Percentiles rank a stretch among this genome's conserved stretches.
Evolutionary conservation across 2,113 vertebrate species (phyloP).

Genomic region (Oryzias woworae): DNA sequence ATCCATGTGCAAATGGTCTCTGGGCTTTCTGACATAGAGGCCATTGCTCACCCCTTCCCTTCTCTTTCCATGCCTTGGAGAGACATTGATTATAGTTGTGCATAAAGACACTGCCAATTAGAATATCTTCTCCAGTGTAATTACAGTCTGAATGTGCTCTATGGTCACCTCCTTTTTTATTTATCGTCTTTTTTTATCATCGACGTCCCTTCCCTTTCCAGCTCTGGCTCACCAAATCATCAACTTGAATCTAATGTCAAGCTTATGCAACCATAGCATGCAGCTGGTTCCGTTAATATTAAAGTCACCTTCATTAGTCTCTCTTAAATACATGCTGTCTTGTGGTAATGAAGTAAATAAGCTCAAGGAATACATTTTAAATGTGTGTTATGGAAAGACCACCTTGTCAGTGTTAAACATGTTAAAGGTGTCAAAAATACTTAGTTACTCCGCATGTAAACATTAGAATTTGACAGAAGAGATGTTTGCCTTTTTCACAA

Average conservation of each 20-base stretch:
- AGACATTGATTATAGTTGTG: conserved; percentile 74
- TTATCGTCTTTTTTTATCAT: conserved; percentile 9
- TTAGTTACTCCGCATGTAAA: conserved; percentile 1
- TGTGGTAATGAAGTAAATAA: conserved; percentile 11
- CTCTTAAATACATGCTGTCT: conserved; percentile 8
- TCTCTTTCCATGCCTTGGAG: conserved; percentile 62
- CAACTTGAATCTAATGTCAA: conserved; percentile 17
- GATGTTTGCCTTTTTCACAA: conserved; percentile 45
- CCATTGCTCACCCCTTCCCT: conserved; percentile 44
- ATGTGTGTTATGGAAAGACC: neutral
- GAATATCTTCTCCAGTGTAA: conserved; percentile 70
- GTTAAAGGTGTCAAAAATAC: conserved; percentile 17
- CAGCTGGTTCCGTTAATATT: conserved; percentile 12
- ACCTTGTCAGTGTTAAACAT: conserved; percentile 5
- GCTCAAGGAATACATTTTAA: conserved; percentile 11
- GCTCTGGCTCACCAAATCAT: neutral
- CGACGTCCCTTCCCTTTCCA: neutral
- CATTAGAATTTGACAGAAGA: conserved; percentile 16
- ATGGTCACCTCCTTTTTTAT: conserved; percentile 30
- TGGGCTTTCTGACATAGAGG: conserved; percentile 65
- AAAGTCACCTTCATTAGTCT: conserved; percentile 17
- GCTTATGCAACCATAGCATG: conserved; percentile 17
- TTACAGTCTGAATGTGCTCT: conserved; percentile 68
- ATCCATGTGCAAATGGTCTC: conserved; percentile 72
- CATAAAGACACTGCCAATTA: conserved; percentile 78